phyloP scores from a whole-genome alignment of 37 sponge, comb jelly and placozoan genomes.

The Aphrocallistes beatrix region DNA sequence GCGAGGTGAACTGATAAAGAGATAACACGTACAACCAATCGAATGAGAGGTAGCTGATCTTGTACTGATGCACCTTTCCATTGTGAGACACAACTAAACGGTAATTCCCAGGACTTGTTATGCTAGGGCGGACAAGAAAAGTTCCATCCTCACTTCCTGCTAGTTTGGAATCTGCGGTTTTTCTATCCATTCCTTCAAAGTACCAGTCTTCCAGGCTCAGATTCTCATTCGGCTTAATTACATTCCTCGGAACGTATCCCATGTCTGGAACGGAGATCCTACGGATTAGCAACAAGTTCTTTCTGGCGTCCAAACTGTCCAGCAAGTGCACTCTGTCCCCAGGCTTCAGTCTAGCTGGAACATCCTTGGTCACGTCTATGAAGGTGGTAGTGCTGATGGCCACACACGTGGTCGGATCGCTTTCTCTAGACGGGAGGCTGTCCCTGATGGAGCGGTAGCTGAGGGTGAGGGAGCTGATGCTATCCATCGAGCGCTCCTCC shows the following conservation, averaged over 20 bases:
- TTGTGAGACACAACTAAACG: not conserved
- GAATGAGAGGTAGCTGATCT: not conserved
- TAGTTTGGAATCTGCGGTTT: not conserved
- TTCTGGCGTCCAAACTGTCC: not conserved
- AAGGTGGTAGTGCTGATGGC: not conserved
- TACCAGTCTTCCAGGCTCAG: not conserved
- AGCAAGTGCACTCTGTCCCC: not conserved
- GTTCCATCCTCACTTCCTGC: not conserved
- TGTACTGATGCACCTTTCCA: not conserved
- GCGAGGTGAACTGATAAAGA: not conserved
- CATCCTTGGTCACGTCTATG: not conserved
- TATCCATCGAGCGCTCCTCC: not conserved
- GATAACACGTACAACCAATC: not conserved
- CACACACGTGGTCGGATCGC: not conserved
- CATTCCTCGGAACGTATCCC: slow-evolving; percentile 13
- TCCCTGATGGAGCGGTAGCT: not conserved
- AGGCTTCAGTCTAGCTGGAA: not conserved
- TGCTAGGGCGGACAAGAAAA: not conserved
- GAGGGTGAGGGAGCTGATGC: not conserved
- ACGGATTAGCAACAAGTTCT: not conserved
- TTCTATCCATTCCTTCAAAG: not conserved
- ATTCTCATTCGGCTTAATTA: not conserved
- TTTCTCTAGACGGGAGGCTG: not conserved
- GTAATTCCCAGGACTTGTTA: not conserved
- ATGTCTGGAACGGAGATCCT: not conserved